Evolutionary conservation across 1,140 invertebrate species (phyloP), one percentile per base, ranked within the genome.

Genomic region (Aradophagus sp.): DNA sequence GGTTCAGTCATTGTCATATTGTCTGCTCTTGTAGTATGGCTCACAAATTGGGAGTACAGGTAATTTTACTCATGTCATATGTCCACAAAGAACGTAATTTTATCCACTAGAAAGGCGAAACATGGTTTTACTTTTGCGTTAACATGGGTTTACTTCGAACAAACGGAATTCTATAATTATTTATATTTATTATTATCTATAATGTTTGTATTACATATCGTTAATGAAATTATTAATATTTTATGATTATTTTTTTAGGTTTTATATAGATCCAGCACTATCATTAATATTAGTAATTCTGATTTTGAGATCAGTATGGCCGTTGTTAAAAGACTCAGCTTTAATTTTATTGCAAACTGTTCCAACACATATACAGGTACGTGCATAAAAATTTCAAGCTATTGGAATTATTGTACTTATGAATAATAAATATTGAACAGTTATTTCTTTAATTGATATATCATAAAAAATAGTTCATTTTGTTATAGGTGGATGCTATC

Each of bases 1-100:
- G 94, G 94, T 36, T 99, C 98, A 1, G 92, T 99, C 0, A 97
- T 99, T 80, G 98, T 99, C 2, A 93, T 99, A 14, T 92, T 94
- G 45, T 98, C 97, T 39, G 96, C 96, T 2, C 81, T 97, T 31
- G 89, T 96, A 23, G 96, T 98, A 13, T 95, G 93, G 93, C 85
- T 92, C 26, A 96, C 95, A 0, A 87, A 96, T 2, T 96, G 93
- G 91, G 77, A 92, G 55, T 93, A 92, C 78, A 90, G 88, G 84
- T 86, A 34, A n/a, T n/a, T n/a, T n/a, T n/a, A n/a, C n/a, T n/a
- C n/a, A n/a, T n/a, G n/a, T n/a, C n/a, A n/a, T n/a, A n/a, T n/a
- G n/a, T n/a, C n/a, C n/a, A n/a, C n/a, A n/a, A n/a, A n/a, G n/a
- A n/a, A n/a, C n/a, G n/a, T n/a, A n/a, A n/a, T n/a, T n/a, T n/a